Evolutionary conservation across 2,888 invertebrate genomes (phyloP), one percentile per base, ranked within the genome.

Genomic region (Mystacides longicornis): DNA sequence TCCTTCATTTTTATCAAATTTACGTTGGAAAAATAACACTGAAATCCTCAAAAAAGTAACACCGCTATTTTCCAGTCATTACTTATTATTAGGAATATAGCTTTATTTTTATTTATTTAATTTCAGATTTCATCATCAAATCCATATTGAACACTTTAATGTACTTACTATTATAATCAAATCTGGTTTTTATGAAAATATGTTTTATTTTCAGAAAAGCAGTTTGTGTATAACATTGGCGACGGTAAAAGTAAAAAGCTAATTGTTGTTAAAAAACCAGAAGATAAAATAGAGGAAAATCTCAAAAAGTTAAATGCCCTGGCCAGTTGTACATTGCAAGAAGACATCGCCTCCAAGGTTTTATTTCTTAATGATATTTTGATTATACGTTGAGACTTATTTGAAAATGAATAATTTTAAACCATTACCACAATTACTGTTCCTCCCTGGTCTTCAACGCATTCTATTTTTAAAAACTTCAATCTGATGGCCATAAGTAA

Each of bases 221-320:
- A 52, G 37, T 51, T 60, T 54, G 56, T 63, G 33, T 64, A 58
- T 54, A 57, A 51, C 19, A 50, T 59, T 21, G 33, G 46, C 4
- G 68, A 64, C 59, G 54, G 65, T 9, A 68, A 63, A 2, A 63
- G 68, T 16, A 58, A 66, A 5, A 67, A 67, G 49, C 65, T 65
- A 46, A 67, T 66, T 52, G 62, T 62, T 37, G 57, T 55, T 56
- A 51, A 62, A 59, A 59, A 65, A 0, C 62, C 60, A 1, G 33
- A 55, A 9, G 67, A 71, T 57, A 67, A 68, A 21, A 69, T 71
- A 0, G 72, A 77, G 45, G 74, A 78, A 54, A 81, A 78, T 59
- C 67, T 82, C 1, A 68, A 71, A 58, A 75, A 73, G 60, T 67
- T 82, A 43, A 64, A 80, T 33, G 67, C 70, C 1, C 65, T 82